Evolutionary conservation across 2,113 vertebrate species (phyloP).

Genomic region (Syrmaticus mikado): DNA sequence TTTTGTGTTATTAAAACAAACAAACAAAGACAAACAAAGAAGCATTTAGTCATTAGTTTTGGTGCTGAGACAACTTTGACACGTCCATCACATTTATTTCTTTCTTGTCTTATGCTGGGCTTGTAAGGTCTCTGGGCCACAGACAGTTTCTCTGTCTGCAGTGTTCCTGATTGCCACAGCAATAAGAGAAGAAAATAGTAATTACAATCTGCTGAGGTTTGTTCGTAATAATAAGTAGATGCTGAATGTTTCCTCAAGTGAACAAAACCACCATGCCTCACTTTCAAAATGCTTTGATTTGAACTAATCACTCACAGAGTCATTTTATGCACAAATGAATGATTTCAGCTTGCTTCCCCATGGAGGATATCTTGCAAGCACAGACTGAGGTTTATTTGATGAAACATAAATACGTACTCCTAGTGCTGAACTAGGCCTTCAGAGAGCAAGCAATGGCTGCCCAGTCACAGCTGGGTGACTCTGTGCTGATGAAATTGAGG

Average conservation of each 20-base stretch:
- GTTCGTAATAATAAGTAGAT: neutral
- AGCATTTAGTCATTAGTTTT: neutral
- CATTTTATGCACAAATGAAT: neutral
- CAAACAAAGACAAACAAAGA: neutral
- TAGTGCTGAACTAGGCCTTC: neutral
- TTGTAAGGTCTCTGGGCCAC: neutral
- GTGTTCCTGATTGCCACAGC: neutral
- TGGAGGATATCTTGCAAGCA: neutral
- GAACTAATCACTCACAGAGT: neutral
- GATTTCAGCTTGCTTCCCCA: neutral
- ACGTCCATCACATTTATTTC: neutral
- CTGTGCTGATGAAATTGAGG: neutral
- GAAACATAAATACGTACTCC: neutral
- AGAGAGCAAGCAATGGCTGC: neutral
- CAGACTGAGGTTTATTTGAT: neutral
- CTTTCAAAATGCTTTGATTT: slow-evolving; percentile 15
- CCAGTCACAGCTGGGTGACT: neutral
- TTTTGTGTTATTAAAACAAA: neutral
- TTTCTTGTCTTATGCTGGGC: neutral
- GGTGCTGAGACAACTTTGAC: neutral
- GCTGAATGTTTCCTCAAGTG: neutral
- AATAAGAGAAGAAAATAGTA: slow-evolving; percentile 2
- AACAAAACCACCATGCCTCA: neutral
- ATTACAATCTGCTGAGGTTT: neutral
- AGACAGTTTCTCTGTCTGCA: neutral